Conservation (phyloP, 2,888 invertebrate genomes). For the Heliconius erato region DNA sequence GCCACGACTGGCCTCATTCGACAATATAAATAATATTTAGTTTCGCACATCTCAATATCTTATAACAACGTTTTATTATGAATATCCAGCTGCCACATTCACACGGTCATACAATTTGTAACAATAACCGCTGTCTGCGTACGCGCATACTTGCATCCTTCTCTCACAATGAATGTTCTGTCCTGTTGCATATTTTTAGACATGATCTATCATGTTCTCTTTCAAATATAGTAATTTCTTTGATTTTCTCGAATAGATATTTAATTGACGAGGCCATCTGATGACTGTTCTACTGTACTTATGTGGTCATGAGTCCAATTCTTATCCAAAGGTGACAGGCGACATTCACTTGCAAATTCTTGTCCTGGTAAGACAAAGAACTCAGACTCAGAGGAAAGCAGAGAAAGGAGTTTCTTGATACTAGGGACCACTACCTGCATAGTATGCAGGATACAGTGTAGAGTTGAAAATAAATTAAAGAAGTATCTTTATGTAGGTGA, state of each 20-base stretch:
- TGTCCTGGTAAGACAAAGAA: no score
- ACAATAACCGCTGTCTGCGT: conserved; percentile 19
- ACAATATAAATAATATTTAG: background rate
- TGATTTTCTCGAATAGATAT: background rate
- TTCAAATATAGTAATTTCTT: background rate
- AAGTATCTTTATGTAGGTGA: no score
- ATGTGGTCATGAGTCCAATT: background rate
- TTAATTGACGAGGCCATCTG: no score
- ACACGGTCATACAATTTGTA: conserved; percentile 7
- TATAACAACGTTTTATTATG: background rate
- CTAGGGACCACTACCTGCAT: no score
- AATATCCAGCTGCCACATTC: background rate
- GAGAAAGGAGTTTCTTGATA: no score
- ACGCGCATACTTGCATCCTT: conserved; percentile 17
- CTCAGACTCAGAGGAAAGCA: no score
- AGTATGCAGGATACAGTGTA: no score
- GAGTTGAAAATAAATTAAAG: no score
- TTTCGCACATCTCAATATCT: background rate
- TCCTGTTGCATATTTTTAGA: conserved; percentile 31
- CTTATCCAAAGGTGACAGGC: no score
- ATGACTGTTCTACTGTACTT: no score
- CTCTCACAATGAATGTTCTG: conserved; percentile 19
- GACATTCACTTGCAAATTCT: no score
- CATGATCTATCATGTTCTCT: conserved; percentile 11
- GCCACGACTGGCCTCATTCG: no score